Evolutionary conservation across 2,797 vertebrate genomes (phyloP).

Genomic region (Propithecus perrieri): DNA sequence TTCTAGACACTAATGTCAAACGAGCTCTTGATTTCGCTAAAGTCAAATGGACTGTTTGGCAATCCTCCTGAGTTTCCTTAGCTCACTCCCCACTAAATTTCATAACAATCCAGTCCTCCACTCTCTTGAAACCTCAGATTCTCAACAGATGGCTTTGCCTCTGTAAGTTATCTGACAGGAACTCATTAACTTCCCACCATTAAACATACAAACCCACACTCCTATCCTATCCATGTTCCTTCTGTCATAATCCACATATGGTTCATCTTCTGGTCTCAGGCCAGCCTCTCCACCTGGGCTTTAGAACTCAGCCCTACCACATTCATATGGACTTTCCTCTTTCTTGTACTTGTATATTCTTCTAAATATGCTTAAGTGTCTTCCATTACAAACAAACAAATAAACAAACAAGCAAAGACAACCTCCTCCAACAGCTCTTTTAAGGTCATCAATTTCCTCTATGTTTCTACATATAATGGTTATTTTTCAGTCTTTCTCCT

Average conservation of each 20-base stretch:
- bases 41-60: not conserved
- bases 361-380: not conserved
- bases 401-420: not conserved
- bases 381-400: not conserved
- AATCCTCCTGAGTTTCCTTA: not conserved
- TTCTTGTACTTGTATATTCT: not conserved
- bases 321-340: not conserved
- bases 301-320: not conserved
- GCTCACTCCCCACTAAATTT: not conserved
- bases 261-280: not conserved
- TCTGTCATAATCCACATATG: not conserved
- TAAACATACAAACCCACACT: not conserved
- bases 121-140: not conserved
- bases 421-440: not conserved
- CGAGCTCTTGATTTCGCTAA: not conserved
- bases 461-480: not conserved
- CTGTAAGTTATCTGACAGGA: not conserved
- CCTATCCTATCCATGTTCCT: not conserved
- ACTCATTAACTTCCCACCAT: not conserved
- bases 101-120: not conserved
- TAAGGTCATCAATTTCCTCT: not conserved
- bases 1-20: not conserved
- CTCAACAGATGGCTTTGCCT: not conserved
- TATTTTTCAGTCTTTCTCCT: not conserved
- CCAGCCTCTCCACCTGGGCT: not conserved